These are phyloP conservation scores for Sylvietta virens DNA, from an alignment of 2,113 vertebrate genomes.

Conservation along the genomic window DNA sequence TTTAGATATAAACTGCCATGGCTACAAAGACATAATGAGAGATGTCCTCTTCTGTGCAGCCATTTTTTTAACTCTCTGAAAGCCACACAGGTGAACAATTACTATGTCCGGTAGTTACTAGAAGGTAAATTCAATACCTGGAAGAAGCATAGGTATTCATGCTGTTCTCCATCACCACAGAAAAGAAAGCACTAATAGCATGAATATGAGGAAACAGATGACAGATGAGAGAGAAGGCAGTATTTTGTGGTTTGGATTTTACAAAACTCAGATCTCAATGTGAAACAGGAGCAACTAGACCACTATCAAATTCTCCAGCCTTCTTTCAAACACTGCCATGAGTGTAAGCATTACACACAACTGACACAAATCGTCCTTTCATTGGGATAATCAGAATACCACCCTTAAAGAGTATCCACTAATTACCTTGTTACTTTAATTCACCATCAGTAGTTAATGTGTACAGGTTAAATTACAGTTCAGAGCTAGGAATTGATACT, in stretches of 20 bases:
- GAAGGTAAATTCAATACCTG: not conserved
- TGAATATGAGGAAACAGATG: not conserved
- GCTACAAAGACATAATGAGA: not conserved
- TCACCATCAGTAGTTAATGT: not conserved
- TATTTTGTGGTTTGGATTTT: not conserved
- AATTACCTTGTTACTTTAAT: not conserved
- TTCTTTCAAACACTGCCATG: not conserved
- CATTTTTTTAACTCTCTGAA: not conserved
- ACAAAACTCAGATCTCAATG: not conserved
- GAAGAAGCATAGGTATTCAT: not conserved
- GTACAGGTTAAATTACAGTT: conserved; percentile 13
- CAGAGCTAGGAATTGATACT: not conserved
- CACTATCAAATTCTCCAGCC: not conserved
- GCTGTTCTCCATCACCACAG: not conserved
- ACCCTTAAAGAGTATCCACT: not conserved
- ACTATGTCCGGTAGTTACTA: not conserved
- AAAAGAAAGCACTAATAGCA: not conserved
- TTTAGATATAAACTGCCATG: not conserved
- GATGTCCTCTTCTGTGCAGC: not conserved
- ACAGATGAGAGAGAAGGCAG: not conserved
- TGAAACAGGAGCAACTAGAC: not conserved
- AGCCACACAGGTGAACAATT: not conserved
- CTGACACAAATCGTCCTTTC: not conserved
- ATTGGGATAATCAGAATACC: not conserved
- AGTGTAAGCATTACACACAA: not conserved